Conservation (phyloP, 30 jellyfish, hydroid and myxozoan genomes). For the Chrysaora quinquecirrha region DNA sequence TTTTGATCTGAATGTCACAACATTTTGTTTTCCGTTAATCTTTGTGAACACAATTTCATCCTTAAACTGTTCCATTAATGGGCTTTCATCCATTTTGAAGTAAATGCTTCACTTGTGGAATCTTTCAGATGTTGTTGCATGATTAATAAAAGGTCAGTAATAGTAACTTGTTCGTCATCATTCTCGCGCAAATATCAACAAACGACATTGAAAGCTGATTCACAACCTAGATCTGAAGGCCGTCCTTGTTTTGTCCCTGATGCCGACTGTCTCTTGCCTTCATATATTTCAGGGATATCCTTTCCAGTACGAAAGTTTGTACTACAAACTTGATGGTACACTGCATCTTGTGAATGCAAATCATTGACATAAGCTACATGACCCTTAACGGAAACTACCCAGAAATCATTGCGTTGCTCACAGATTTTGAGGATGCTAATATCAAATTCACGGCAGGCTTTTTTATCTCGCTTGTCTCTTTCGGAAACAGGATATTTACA, state of each 20-base stretch:
- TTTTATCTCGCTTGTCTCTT: constrained; percentile 7
- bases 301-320: constrained; percentile 14
- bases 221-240: constrained; percentile 25
- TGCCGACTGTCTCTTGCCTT: constrained; percentile 6
- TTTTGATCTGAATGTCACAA: neutral
- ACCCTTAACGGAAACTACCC: constrained; percentile 1
- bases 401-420: constrained; percentile 6
- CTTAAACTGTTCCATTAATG: neutral
- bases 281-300: neutral
- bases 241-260: neutral
- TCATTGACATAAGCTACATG: constrained; percentile 20
- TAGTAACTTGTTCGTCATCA: constrained; percentile 24
- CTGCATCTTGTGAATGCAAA: constrained; percentile 18
- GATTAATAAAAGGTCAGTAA: neutral
- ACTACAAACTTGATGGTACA: constrained; percentile 18
- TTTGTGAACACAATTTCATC: constrained; percentile 4
- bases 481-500: constrained; percentile 1
- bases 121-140: constrained; percentile 12
- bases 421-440: neutral
- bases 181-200: neutral
- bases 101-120: constrained; percentile 9
- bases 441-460: constrained; percentile 18
- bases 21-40: constrained; percentile 6
- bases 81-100: neutral
- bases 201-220: constrained; percentile 17